Evolutionary conservation across 2,113 vertebrate genomes (phyloP).

Genomic region (Neofelis nebulosa): DNA sequence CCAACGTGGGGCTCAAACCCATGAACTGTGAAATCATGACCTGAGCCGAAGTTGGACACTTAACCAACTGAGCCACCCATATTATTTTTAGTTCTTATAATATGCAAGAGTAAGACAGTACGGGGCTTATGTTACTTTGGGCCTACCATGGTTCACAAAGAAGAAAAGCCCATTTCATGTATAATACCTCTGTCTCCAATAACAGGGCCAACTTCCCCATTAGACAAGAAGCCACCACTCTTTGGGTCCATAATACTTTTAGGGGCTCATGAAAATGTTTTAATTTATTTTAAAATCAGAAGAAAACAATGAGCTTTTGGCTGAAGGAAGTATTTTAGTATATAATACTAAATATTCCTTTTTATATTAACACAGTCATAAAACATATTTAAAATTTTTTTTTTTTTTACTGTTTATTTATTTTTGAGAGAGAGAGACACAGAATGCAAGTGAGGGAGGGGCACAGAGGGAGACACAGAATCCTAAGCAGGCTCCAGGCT

Average conservation of each 20-base stretch:
- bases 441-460: too few species aligned
- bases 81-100: not conserved
- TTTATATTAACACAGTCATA: not conserved
- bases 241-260: not conserved
- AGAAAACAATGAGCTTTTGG: not conserved
- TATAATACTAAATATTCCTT: constrained; percentile 17
- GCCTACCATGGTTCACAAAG: not conserved
- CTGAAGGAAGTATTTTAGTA: not conserved
- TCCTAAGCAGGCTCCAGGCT: too few species aligned
- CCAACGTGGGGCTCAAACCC: too few species aligned
- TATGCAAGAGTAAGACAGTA: not conserved
- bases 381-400: not conserved
- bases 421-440: too few species aligned
- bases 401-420: too few species aligned
- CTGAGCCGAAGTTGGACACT: too few species aligned
- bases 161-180: not conserved
- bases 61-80: too few species aligned
- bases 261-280: not conserved
- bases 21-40: too few species aligned
- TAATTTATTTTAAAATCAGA: constrained; percentile 44
- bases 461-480: too few species aligned
- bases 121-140: not conserved
- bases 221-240: not conserved
- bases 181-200: not conserved
- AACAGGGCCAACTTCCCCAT: not conserved